Evolutionary conservation across 2,113 vertebrate genomes (phyloP).

Genomic region (Pomatostomus ruficeps): DNA sequence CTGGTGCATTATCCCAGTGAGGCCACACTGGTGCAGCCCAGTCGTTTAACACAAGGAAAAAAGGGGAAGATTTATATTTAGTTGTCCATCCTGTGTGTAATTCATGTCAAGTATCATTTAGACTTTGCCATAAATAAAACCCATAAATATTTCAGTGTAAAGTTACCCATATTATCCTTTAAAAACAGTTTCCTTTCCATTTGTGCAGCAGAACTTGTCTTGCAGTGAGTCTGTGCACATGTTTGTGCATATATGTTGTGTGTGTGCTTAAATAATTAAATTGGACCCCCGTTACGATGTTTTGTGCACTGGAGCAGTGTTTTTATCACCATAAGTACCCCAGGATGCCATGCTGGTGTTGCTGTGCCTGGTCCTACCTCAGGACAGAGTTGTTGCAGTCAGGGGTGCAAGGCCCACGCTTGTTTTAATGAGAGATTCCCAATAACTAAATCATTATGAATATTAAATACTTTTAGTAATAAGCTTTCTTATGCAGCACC

Average conservation of each 20-base stretch:
- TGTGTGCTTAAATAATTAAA: background rate
- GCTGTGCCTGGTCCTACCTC: background rate
- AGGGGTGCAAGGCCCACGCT: background rate
- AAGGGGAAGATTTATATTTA: background rate
- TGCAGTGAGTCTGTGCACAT: accelerated
- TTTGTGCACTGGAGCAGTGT: background rate
- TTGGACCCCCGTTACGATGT: accelerated
- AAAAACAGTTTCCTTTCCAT: background rate
- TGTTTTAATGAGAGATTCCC: constrained; percentile 1
- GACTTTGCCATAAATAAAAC: background rate
- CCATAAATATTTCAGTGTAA: background rate
- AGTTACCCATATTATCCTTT: background rate
- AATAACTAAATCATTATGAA: constrained; percentile 13
- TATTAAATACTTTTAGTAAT: background rate
- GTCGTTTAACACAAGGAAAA: background rate
- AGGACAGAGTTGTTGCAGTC: background rate
- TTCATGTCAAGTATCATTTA: background rate
- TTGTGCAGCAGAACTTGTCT: background rate
- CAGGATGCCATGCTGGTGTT: accelerated
- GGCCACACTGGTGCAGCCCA: background rate
- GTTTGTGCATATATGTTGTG: background rate
- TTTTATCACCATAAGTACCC: background rate
- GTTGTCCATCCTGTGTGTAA: accelerated
- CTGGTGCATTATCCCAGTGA: accelerated
- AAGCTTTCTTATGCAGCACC: background rate